These are phyloP conservation scores for Phycodurus eques DNA, from an alignment of 2,113 vertebrate species.

Conservation along the genomic window DNA sequence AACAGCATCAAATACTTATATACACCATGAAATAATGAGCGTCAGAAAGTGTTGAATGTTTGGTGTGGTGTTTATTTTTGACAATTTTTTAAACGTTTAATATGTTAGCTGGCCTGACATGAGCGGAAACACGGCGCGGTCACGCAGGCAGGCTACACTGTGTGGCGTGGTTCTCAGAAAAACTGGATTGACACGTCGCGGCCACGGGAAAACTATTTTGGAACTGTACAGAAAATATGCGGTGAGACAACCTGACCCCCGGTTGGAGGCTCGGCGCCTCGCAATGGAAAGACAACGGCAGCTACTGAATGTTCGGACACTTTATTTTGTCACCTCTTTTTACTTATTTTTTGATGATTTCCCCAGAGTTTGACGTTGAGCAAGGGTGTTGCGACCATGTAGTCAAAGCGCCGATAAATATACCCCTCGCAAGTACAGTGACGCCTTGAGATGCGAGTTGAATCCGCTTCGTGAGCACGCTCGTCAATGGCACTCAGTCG, in stretches of 20 bases:
- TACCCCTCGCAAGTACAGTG: slow-evolving; percentile 71
- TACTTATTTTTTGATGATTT: slow-evolving; percentile 12
- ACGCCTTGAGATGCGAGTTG: not conserved
- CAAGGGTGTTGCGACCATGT: slow-evolving; percentile 61
- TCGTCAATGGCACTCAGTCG: not conserved
- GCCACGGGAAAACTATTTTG: slow-evolving; percentile 46
- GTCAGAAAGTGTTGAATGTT: slow-evolving; percentile 68
- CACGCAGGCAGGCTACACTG: slow-evolving; percentile 58
- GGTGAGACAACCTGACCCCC: slow-evolving; percentile 38
- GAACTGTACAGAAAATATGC: slow-evolving; percentile 51
- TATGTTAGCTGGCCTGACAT: slow-evolving; percentile 57
- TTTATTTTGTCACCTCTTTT: slow-evolving; percentile 17
- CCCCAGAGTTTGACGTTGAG: slow-evolving; percentile 59
- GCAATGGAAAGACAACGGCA: slow-evolving; percentile 28
- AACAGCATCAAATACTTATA: slow-evolving; percentile 83
- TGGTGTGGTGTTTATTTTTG: slow-evolving; percentile 26
- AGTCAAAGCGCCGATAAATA: slow-evolving; percentile 73
- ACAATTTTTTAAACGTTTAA: slow-evolving; percentile 4
- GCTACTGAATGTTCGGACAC: slow-evolving; percentile 38
- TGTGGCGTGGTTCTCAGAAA: not conserved
- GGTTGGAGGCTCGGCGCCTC: slow-evolving; percentile 29
- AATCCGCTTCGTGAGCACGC: not conserved
- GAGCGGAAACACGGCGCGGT: slow-evolving; percentile 38
- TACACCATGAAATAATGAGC: slow-evolving; percentile 79
- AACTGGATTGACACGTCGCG: slow-evolving; percentile 16